Base-by-base conservation (phyloP, 2,888 invertebrate genomes). In the Ischnus inquisitorius region DNA sequence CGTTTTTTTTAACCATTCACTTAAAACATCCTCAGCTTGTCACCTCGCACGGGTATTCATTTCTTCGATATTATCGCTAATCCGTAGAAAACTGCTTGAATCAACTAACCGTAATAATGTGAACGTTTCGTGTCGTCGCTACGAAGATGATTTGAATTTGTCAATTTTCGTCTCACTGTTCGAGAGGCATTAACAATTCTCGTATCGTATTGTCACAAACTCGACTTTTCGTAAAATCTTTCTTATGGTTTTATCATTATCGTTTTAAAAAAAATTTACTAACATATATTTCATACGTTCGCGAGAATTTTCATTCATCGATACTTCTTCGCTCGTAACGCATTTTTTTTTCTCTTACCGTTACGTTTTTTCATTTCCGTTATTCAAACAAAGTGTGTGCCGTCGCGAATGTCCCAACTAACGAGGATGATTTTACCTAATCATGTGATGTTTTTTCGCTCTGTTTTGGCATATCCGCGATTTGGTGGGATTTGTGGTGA, bases 401-500 rank as follows among this genome's bases (percentile, higher is more conserved):
- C 39, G 64, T 67, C 72, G 68, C 79, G 25, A 57, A 81, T 84
- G 85, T 87, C 87, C 88, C 48, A 76, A 91, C 91, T 92, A 91
- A 92, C 91, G 91, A 84, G 87, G 88, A 88, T 88, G 89, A 85
- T 88, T 54, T 22, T 89, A 87, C 89, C 87, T 92, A 92, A 91
- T 93, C 88, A 90, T 89, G 89, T 92, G 90, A 90, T 91, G 91
- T 92, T 90, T 88, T 83, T 84, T 84, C 84, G 84, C 84, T 84
- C 84, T 84, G 84, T 84, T 84, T 84, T 84, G 81, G 84, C 90
- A 90, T 34, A 34, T 91, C 91, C 89, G 91, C 90, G 88, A 90
- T 92, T 92, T 92, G 90, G 88, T 93, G 92, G 93, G 88, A 92
- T 91, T 92, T 92, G 86, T 89, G 92, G 89, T 92, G 92, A 91